Conservation (phyloP, 1,140 invertebrate genomes). For the Chrysoperla carnea region DNA sequence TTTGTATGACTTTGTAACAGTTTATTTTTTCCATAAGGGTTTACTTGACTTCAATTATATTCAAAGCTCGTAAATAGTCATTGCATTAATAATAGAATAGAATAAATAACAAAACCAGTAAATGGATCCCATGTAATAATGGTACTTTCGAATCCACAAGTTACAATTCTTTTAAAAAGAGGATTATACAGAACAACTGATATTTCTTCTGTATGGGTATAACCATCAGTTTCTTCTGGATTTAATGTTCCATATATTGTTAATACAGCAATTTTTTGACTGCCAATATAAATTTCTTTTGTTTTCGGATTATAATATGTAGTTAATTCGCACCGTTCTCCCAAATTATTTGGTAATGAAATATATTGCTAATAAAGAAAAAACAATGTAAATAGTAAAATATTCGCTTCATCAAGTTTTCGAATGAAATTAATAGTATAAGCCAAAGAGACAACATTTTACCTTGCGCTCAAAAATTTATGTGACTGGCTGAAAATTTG, state of each 20-base stretch:
- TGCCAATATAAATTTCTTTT: constrained; percentile 41
- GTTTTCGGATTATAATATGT: constrained; percentile 40
- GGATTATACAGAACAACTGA: constrained; percentile 47
- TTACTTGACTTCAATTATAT: too few relatives aligned
- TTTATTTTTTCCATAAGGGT: too few relatives aligned
- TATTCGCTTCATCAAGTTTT: too few relatives aligned
- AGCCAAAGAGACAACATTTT: too few relatives aligned
- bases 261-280: constrained; percentile 35
- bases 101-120: constrained; percentile 20
- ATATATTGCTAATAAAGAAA: too few relatives aligned
- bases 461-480: too few relatives aligned
- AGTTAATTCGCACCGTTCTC: constrained; percentile 32
- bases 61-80: too few relatives aligned
- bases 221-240: constrained; percentile 42
- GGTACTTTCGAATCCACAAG: constrained; percentile 46
- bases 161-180: constrained; percentile 43
- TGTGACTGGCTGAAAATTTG: too few relatives aligned
- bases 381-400: too few relatives aligned
- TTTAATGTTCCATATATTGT: constrained; percentile 38
- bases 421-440: too few relatives aligned
- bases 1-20: too few relatives aligned
- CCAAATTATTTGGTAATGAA: constrained; percentile 31
- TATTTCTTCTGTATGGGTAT: constrained; percentile 41
- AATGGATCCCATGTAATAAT: constrained; percentile 56
- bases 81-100: too few relatives aligned